These are phyloP conservation scores for Characodon lateralis DNA, from an alignment of 2,797 vertebrate genomes.

Conservation along the genomic window DNA sequence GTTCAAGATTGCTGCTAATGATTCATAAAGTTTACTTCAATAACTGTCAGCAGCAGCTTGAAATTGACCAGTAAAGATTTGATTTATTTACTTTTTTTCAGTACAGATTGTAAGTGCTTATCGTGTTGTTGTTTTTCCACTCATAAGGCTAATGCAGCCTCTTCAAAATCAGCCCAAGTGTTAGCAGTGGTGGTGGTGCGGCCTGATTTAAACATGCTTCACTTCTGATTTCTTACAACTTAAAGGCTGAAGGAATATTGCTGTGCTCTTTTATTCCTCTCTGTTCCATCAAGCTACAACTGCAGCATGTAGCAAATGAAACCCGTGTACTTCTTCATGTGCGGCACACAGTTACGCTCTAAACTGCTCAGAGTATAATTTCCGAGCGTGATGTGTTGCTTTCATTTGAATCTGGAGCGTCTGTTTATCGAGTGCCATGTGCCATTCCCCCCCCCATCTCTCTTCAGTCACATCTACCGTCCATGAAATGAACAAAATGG, in stretches of 20 bases:
- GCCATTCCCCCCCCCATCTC: conserved; percentile 39
- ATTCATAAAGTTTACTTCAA: background rate
- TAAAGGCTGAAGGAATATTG: conserved; percentile 1
- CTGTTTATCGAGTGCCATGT: conserved; percentile 40
- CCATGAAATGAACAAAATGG: conserved; percentile 72
- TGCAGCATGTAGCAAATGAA: conserved; percentile 49
- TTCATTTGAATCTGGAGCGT: conserved; percentile 48
- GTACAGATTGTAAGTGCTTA: conserved; percentile 25
- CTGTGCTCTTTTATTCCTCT: background rate
- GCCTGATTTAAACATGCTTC: conserved; percentile 18
- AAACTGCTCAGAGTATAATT: conserved; percentile 27
- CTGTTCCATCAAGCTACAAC: conserved; percentile 26
- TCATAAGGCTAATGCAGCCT: conserved; percentile 14
- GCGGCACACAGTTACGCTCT: conserved; percentile 40
- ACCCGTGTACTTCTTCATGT: conserved; percentile 38
- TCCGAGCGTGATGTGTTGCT: conserved; percentile 15
- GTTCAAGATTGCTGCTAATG: background rate
- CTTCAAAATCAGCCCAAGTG: conserved; percentile 43
- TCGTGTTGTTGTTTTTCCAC: conserved; percentile 50
- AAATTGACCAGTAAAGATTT: background rate
- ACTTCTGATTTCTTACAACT: background rate
- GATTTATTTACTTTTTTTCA: conserved; percentile 16
- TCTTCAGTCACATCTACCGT: conserved; percentile 48
- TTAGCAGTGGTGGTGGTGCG: conserved; percentile 1
- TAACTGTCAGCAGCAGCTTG: background rate